phyloP scores from a whole-genome alignment of 92 coral and sea anemone species.

The Pocillopora grandis region DNA sequence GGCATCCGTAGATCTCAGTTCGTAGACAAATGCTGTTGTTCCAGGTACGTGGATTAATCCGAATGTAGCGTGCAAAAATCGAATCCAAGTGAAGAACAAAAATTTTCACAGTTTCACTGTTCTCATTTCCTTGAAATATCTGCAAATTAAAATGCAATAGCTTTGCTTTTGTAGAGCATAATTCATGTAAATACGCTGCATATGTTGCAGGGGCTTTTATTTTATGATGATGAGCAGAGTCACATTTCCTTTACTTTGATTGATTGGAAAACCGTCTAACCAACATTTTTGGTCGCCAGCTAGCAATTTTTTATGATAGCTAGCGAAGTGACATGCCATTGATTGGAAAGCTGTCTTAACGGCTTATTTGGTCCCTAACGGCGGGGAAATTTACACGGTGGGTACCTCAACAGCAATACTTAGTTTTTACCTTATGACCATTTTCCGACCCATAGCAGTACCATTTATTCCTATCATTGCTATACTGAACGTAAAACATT shows the following conservation, averaged over 20 bases:
- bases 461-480: constrained; percentile 65
- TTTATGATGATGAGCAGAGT: background rate
- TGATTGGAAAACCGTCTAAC: no score
- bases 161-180: background rate
- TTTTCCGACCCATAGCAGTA: constrained; percentile 74
- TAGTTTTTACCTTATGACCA: constrained; percentile 54
- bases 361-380: background rate
- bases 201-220: background rate
- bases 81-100: constrained; percentile 42
- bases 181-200: no score
- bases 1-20: constrained; percentile 61
- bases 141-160: background rate
- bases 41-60: constrained; percentile 68
- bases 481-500: constrained; percentile 66
- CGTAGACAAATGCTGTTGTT: constrained; percentile 47
- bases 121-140: constrained; percentile 37
- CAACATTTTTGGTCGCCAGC: no score
- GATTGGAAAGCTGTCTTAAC: no score
- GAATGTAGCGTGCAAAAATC: constrained; percentile 54
- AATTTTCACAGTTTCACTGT: constrained; percentile 22
- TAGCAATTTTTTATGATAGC: no score
- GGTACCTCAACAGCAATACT: background rate
- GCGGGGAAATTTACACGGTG: background rate
- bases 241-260: background rate
- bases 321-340: no score